Percentiles rank a stretch among this genome's conserved stretches.
phyloP scores from a whole-genome alignment of 1,140 invertebrate species.

The Drosophila pectinifera region DNA sequence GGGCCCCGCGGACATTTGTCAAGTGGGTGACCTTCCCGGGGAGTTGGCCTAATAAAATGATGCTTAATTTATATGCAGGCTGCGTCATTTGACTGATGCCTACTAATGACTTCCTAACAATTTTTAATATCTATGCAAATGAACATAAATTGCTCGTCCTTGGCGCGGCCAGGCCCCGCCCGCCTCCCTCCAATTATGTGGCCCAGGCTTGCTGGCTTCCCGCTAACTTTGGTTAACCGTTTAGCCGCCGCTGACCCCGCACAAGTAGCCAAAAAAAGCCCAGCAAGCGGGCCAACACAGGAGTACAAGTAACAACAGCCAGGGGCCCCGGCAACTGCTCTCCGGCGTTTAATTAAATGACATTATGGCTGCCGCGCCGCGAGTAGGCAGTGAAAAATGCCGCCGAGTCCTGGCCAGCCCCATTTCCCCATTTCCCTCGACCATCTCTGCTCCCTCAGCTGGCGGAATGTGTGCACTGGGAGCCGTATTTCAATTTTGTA shows the following conservation, averaged over 20 bases:
- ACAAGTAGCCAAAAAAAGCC: conserved; percentile 41
- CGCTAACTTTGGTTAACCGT: conserved; percentile 77
- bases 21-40: conserved; percentile 58
- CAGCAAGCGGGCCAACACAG: conserved; percentile 8
- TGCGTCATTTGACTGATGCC: conserved; percentile 83
- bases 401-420: conserved; percentile 41
- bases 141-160: conserved; percentile 80
- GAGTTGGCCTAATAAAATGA: conserved; percentile 77
- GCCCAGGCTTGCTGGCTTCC: conserved; percentile 13
- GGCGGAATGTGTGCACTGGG: conserved; percentile 67
- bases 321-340: conserved; percentile 63
- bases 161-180: neutral
- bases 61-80: conserved; percentile 83
- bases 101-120: conserved; percentile 83
- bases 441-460: conserved; percentile 17
- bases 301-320: conserved; percentile 36
- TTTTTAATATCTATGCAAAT: conserved; percentile 84
- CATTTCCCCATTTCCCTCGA: conserved; percentile 26
- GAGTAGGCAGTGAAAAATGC: conserved; percentile 72
- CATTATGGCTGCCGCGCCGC: conserved; percentile 66
- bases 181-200: conserved; percentile 45
- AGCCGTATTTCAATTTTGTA: conserved; percentile 80
- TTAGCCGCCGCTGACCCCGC: conserved; percentile 70
- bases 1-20: conserved; percentile 60
- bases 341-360: conserved; percentile 83